Base-by-base conservation (phyloP, 2,888 invertebrate genomes). In the Agrypnus murinus region DNA sequence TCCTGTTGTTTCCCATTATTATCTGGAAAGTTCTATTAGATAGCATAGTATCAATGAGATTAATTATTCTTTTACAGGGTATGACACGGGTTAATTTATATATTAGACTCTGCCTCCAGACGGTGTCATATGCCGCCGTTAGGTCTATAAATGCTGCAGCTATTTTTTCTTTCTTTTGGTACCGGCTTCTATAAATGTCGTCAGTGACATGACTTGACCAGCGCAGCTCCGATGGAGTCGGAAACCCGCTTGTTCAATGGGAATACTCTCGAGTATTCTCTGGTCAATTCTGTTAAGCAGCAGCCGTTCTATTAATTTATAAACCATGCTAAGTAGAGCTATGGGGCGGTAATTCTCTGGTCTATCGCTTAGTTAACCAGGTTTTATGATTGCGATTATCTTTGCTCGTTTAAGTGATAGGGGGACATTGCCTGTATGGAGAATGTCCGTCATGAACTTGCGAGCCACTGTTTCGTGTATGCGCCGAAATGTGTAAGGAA, bases 151-250 rank as follows among this genome's bases (percentile, higher is more conserved):
- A n/a, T n/a, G n/a, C n/a, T n/a, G n/a, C n/a, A n/a, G n/a, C n/a
- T n/a, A n/a, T n/a, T n/a, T n/a, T n/a, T n/a, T n/a, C n/a, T n/a
- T n/a, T n/a, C n/a, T n/a, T n/a, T n/a, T n/a, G n/a, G n/a, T n/a
- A n/a, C 75, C 75, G 1, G 71, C 73, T 43, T 77, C 76, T 14
- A 75, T 77, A 40, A 65, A 46, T 0, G 75, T 67, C 0, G 75
- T 73, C 19, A 75, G 73, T 9, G 74, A 63, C 7, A 77, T n/a
- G n/a, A 75, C 69, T 48, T 77, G 75, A 40, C 75, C 74, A 7
- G 32, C n/a, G 57, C 74, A 73, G 63, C 72, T 75, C 64, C 71
- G 36, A 14, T 68, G 58, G 8, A 70, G 65, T 40, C 70, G 10
- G 55, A 76, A 75, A 9, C 75, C 72, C 38, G 73, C 74, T 45